Conservation (phyloP, 2,113 vertebrate genomes). For the Oreamnos americanus region DNA sequence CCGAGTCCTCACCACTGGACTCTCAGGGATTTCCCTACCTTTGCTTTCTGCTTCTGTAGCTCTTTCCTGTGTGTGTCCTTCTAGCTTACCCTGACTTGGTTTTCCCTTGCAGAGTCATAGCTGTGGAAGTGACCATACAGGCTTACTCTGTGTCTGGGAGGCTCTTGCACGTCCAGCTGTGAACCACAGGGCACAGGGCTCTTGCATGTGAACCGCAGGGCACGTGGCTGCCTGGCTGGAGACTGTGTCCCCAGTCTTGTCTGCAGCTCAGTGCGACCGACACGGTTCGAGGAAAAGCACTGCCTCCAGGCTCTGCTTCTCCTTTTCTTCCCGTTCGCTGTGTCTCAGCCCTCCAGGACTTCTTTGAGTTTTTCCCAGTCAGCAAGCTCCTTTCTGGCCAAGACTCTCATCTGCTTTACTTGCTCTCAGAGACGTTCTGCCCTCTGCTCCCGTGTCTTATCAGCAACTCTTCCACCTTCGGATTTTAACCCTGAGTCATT, state of each 20-base stretch:
- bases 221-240: not conserved
- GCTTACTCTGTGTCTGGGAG: not conserved
- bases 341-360: not conserved
- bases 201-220: accelerated
- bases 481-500: not conserved
- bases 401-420: not conserved
- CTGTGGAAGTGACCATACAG: not conserved
- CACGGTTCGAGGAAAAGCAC: accelerated
- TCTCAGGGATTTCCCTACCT: accelerated
- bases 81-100: not conserved
- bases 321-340: not conserved
- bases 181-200: accelerated
- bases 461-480: not conserved
- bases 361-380: not conserved
- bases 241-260: not conserved
- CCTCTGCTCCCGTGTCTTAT: not conserved
- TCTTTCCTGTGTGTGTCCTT: not conserved
- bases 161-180: not conserved
- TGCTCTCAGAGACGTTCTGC: not conserved
- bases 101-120: not conserved
- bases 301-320: not conserved
- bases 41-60: not conserved
- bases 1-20: not conserved
- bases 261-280: not conserved
- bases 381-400: not conserved